phyloP scores from a whole-genome alignment of 2,888 invertebrate genomes.

The Hyles lineata region DNA sequence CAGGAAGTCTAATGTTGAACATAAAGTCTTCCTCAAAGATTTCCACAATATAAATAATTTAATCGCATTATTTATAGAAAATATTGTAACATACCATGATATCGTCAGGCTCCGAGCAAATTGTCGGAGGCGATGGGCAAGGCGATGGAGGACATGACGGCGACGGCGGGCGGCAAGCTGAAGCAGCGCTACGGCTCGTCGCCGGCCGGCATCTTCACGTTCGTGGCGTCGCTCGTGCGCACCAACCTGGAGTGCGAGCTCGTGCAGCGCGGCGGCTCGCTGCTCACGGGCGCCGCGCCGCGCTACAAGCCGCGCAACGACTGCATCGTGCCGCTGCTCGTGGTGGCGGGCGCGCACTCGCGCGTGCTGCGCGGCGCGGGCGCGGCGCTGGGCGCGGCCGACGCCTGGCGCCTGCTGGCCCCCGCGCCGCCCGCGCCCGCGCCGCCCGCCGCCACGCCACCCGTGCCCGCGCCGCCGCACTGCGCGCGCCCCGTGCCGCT shows the following conservation, averaged over 20 bases:
- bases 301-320: slow-evolving; percentile 75
- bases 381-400: slow-evolving; percentile 57
- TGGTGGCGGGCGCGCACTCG: slow-evolving; percentile 94
- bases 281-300: slow-evolving; percentile 81
- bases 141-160: slow-evolving; percentile 97
- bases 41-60: no score
- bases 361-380: slow-evolving; percentile 85
- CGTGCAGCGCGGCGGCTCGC: slow-evolving; percentile 94
- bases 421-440: slow-evolving; percentile 41
- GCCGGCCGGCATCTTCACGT: slow-evolving; percentile 89
- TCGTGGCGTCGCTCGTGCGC: slow-evolving; percentile 94
- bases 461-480: slow-evolving; percentile 41
- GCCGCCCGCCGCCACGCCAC: slow-evolving; percentile 34
- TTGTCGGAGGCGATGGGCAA: slow-evolving; percentile 95
- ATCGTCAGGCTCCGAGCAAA: slow-evolving; percentile 86
- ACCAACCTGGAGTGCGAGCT: slow-evolving; percentile 97
- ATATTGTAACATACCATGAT: no score
- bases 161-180: slow-evolving; percentile 92
- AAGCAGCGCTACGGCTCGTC: slow-evolving; percentile 87
- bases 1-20: no score
- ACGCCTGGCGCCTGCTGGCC: slow-evolving; percentile 55
- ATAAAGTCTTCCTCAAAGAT: no score
- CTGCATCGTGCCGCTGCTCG: slow-evolving; percentile 90
- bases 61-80: no score
- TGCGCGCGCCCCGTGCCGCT: slow-evolving; percentile 87